These are phyloP conservation scores for Metopia argyrocephala DNA, from an alignment of 2,888 invertebrate species.

Conservation along the genomic window DNA sequence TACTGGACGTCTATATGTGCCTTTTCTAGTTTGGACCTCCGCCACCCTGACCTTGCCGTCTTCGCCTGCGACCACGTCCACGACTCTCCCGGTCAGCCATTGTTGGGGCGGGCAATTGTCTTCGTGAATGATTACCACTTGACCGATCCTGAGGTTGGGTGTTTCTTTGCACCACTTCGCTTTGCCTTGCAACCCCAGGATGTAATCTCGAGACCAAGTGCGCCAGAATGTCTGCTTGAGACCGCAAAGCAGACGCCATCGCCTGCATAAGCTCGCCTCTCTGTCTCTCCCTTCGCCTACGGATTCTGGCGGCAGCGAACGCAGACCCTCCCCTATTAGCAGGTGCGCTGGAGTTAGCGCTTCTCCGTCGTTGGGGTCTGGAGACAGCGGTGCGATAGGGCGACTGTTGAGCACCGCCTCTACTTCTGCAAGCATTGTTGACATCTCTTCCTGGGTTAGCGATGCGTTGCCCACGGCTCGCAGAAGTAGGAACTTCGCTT, in stretches of 20 bases:
- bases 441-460: too few species aligned
- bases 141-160: too few species aligned
- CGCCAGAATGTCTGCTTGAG: too few species aligned
- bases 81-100: too few species aligned
- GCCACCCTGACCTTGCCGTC: slow-evolving; percentile 15
- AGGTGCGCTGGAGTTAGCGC: slow-evolving; percentile 34
- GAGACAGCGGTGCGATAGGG: slow-evolving; percentile 13
- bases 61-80: not conserved
- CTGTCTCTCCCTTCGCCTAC: not conserved
- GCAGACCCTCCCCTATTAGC: slow-evolving; percentile 17
- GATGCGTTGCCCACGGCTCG: too few species aligned
- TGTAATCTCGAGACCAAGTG: too few species aligned
- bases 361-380: slow-evolving; percentile 28
- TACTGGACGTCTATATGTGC: slow-evolving; percentile 2
- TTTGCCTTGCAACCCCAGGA: too few species aligned
- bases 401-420: slow-evolving; percentile 23
- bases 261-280: not conserved
- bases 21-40: slow-evolving; percentile 6
- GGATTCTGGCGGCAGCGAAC: not conserved
- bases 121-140: not conserved
- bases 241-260: too few species aligned
- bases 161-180: too few species aligned
- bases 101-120: slow-evolving; percentile 12
- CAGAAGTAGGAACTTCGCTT: too few species aligned
- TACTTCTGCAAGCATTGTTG: slow-evolving; percentile 8